phyloP scores from a whole-genome alignment of 2,888 invertebrate species.

The Lasius platythorax region DNA sequence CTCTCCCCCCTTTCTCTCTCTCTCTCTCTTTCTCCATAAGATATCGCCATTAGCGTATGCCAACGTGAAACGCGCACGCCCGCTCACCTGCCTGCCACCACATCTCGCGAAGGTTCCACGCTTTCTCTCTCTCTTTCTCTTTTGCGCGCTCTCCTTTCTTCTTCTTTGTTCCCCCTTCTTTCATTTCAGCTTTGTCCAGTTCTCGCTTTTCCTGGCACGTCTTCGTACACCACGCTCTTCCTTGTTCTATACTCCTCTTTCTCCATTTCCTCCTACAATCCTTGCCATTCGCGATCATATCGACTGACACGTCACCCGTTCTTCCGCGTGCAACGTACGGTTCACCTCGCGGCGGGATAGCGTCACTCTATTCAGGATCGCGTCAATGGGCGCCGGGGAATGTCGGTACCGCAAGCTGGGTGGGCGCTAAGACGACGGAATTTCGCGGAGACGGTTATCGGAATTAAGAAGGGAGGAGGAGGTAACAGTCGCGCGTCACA shows the following conservation, averaged over 20 bases:
- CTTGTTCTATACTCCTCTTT: conserved; percentile 40
- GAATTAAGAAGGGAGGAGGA: conserved; percentile 44
- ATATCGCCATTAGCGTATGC: conserved; percentile 83
- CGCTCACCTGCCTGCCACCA: conserved; percentile 79
- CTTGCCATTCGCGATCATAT: conserved; percentile 50
- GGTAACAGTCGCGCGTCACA: conserved; percentile 15
- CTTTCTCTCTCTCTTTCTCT: conserved; percentile 43
- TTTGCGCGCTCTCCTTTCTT: background rate
- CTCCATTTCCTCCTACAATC: conserved; percentile 44
- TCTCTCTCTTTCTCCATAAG: conserved; percentile 61
- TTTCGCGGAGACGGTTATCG: conserved; percentile 49
- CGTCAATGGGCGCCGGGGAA: conserved; percentile 36
- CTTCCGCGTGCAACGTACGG: conserved; percentile 58
- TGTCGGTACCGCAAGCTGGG: conserved; percentile 39
- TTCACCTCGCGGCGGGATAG: conserved; percentile 51
- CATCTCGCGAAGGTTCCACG: conserved; percentile 70
- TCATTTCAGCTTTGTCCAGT: background rate
- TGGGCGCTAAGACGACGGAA: conserved; percentile 36
- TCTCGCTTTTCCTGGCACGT: conserved; percentile 19
- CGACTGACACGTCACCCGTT: conserved; percentile 59
- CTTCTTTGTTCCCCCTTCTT: conserved; percentile 7
- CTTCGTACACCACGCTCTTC: conserved; percentile 32
- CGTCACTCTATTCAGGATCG: conserved; percentile 59
- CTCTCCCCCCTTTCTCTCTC: conserved; percentile 20
- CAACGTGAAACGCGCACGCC: conserved; percentile 79